A percentile compares a stretch with the other conserved stretches of the same genome.
Conservation (phyloP, 2,797 vertebrate genomes). For the Sebastes kiyomatsui region DNA sequence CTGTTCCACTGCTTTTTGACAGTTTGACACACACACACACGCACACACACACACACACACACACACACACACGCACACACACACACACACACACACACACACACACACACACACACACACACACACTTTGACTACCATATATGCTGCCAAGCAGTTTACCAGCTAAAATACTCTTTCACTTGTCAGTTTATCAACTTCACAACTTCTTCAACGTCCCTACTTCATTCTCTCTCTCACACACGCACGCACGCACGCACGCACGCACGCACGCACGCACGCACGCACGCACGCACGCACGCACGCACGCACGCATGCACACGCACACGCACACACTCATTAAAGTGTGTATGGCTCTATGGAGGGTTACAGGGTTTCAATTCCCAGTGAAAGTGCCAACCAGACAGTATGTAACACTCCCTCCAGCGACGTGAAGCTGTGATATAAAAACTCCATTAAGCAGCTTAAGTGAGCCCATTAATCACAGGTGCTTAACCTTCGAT, state of each 20-base stretch:
- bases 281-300: too few relatives aligned
- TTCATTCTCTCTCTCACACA: neutral
- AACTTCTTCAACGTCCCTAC: neutral
- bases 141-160: slow-evolving; percentile 27
- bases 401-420: neutral
- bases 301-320: too few relatives aligned
- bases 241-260: neutral
- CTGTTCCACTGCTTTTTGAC: slow-evolving; percentile 59
- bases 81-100: neutral
- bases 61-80: neutral
- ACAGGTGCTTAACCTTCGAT: slow-evolving; percentile 50
- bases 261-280: too few relatives aligned
- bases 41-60: slow-evolving; percentile 47
- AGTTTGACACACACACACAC: slow-evolving; percentile 56
- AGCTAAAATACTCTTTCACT: slow-evolving; percentile 25
- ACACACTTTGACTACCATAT: neutral
- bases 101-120: neutral
- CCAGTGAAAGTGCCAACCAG: neutral
- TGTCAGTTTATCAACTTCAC: slow-evolving; percentile 47
- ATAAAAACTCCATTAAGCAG: slow-evolving; percentile 35
- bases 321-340: neutral
- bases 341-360: neutral
- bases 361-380: neutral
- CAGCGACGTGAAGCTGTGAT: neutral
- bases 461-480: slow-evolving; percentile 44